Evolutionary conservation across 2,113 vertebrate species (phyloP), one percentile per base, ranked within the genome.

Genomic region (Catagonus wagneri): DNA sequence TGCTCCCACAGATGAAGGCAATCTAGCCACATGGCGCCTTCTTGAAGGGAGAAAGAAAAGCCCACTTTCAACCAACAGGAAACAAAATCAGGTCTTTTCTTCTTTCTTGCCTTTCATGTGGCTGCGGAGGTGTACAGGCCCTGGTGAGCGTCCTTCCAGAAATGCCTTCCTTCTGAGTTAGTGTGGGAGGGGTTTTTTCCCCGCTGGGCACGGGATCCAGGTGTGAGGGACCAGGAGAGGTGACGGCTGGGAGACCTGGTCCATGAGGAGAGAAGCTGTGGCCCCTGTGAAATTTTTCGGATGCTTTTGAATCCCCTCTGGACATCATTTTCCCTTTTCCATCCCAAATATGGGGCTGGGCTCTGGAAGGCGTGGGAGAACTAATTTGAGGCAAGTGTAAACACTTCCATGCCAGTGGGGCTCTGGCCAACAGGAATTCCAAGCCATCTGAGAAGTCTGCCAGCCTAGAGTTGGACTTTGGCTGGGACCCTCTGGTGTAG

Each of bases 341-440:
- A 98, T 96, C 96, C 98, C 98, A 98, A 98, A 98, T 98, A 98
- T 98, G 98, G 98, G 98, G 25, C 96, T 94, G 96, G 98, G 93
- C 76, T 96, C 61, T 93, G 94, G 79, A 98, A 97, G 94, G 88
- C 98, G 84, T 80, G 75, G 95, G 90, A 98, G 97, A 97, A 97
- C 95, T 96, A 95, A 90, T 95, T 74, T 71, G 97, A 97, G 93
- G 93, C 93, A 36, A 94, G 86, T 71, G 71, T 96, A 98, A 98
- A 98, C 96, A 63, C 79, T 25, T 96, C 93, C 79, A 94, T 97
- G 97, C 97, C 96, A 95, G 10, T 39, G 93, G 95, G 97, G 84
- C 93, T 98, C 98, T 92, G 95, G 93, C 97, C 96, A 75, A 78
- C 61, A 90, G 94, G 90, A 92, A 96, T 98, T 98, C 98, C 94